A percentile compares a stretch with the other conserved stretches of the same genome.
These are phyloP conservation scores for Eulimnadia texana DNA, from an alignment of 1,140 invertebrate genomes.

Conservation along the genomic window DNA sequence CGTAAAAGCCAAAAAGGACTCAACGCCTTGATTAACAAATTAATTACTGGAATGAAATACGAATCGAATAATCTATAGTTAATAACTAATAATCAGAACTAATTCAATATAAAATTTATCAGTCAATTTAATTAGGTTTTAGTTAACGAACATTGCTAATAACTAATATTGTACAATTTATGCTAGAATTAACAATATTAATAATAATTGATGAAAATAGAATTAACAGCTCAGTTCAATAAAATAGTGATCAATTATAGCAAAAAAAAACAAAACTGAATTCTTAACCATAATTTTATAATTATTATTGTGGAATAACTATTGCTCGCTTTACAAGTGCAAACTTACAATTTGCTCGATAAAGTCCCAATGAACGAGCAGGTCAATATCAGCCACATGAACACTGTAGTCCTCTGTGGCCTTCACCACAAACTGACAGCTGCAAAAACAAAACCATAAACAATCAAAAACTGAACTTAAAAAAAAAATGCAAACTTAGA, in stretches of 20 bases:
- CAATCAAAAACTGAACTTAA: constrained; percentile 10
- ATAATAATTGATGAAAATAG: not conserved
- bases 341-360: constrained; percentile 82
- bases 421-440: constrained; percentile 88
- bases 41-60: not conserved
- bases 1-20: not conserved
- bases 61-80: too few species aligned
- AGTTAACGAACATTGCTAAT: too few species aligned
- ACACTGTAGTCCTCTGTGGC: constrained; percentile 56
- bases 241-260: too few species aligned
- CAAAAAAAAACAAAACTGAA: too few species aligned
- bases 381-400: constrained; percentile 67
- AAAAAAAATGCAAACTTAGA: constrained; percentile 14
- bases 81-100: too few species aligned
- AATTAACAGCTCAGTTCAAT: too few species aligned
- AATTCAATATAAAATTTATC: too few species aligned
- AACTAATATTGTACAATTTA: too few species aligned
- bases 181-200: not conserved
- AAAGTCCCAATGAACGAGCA: constrained; percentile 75
- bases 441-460: constrained; percentile 34
- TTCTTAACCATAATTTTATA: too few species aligned
- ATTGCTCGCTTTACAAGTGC: too few species aligned
- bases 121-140: too few species aligned
- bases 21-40: not conserved
- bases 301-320: too few species aligned